These are phyloP conservation scores for Gymnogyps californianus DNA, from an alignment of 2,113 vertebrate species.

Conservation along the genomic window DNA sequence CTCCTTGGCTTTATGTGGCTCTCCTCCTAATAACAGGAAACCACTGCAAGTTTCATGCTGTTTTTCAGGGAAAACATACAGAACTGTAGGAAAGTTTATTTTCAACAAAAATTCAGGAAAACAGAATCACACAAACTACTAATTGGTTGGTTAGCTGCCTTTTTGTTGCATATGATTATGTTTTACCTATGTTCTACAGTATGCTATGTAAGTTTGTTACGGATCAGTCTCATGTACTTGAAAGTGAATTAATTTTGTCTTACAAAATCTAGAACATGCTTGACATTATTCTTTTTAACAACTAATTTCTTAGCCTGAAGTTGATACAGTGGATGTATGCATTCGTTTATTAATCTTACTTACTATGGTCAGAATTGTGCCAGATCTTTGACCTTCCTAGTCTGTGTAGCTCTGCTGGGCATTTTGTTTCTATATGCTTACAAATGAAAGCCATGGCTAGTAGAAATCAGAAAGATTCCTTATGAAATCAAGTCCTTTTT, in stretches of 20 bases:
- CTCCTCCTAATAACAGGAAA: background rate
- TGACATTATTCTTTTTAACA: background rate
- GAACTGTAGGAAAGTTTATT: background rate
- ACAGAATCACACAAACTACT: background rate
- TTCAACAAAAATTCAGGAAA: background rate
- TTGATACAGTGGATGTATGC: background rate
- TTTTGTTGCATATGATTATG: background rate
- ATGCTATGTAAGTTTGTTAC: rapidly evolving
- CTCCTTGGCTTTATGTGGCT: background rate
- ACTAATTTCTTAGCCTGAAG: background rate
- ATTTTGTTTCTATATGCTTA: background rate
- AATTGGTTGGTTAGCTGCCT: background rate
- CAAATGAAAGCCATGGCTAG: background rate
- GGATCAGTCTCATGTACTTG: background rate
- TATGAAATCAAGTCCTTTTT: background rate
- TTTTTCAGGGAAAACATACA: background rate
- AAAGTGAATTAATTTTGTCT: background rate
- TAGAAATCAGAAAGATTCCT: background rate
- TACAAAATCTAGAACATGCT: background rate
- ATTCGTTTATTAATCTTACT: background rate
- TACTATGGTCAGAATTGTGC: background rate
- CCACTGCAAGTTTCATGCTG: background rate
- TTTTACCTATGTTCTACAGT: background rate
- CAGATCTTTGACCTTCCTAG: background rate
- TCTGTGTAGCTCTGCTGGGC: background rate